phyloP scores from a whole-genome alignment of 2,797 vertebrate species.

The Brachyalestes nurse region DNA sequence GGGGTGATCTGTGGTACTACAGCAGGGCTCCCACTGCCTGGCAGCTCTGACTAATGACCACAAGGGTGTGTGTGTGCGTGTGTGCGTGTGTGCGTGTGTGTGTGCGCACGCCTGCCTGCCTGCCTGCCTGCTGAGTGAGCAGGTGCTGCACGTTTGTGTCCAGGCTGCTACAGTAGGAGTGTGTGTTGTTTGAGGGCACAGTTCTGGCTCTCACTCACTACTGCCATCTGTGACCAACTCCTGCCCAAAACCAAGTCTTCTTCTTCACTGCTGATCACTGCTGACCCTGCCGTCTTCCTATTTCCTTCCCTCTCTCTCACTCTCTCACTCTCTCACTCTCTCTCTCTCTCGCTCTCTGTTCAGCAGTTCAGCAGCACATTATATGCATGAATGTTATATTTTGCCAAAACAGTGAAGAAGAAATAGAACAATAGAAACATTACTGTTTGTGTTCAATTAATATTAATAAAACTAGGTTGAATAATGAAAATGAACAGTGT shows the following conservation, averaged over 20 bases:
- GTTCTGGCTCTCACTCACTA: constrained; percentile 72
- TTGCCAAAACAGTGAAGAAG: no score
- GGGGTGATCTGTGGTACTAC: constrained; percentile 14
- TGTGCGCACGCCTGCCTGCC: no score
- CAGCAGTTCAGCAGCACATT: no score
- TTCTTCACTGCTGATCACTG: background rate
- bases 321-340: constrained; percentile 62
- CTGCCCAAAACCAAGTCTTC: constrained; percentile 42
- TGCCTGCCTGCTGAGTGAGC: constrained; percentile 58
- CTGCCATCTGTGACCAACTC: constrained; percentile 66
- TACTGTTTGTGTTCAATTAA: no score
- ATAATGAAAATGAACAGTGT: no score
- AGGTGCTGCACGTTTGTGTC: constrained; percentile 67
- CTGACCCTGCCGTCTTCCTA: background rate
- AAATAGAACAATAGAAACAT: no score
- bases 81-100: background rate
- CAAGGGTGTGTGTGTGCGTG: background rate
- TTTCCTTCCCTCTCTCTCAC: background rate
- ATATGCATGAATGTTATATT: no score
- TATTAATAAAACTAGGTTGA: no score
- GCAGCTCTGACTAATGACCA: constrained; percentile 4
- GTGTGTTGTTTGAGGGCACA: constrained; percentile 73
- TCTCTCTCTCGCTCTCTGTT: constrained; percentile 51
- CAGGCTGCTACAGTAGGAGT: constrained; percentile 81
- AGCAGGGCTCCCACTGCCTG: background rate